Conservation (phyloP, 2,797 vertebrate genomes). For the Micropoecilia bifurca region DNA sequence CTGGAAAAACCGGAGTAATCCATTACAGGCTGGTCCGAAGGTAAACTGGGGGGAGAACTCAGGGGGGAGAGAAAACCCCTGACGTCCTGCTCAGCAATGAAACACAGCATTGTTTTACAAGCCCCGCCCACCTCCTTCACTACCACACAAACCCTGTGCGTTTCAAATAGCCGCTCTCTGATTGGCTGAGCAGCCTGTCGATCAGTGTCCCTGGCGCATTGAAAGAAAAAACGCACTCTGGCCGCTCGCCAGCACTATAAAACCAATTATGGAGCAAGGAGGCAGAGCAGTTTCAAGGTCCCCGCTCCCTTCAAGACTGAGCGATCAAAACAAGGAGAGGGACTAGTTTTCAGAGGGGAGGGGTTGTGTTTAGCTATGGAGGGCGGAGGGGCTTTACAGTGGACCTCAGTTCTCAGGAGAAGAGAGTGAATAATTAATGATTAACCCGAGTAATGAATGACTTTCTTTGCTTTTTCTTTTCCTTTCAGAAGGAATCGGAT, state of each 20-base stretch:
- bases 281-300: slow-evolving; percentile 89
- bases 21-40: slow-evolving; percentile 88
- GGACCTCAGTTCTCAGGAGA: not conserved
- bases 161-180: slow-evolving; percentile 12
- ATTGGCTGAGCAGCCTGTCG: slow-evolving; percentile 80
- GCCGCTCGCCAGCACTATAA: slow-evolving; percentile 89
- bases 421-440: slow-evolving; percentile 24
- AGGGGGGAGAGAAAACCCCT: slow-evolving; percentile 70
- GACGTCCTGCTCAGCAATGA: slow-evolving; percentile 86
- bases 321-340: slow-evolving; percentile 83
- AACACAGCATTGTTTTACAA: slow-evolving; percentile 91
- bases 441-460: slow-evolving; percentile 2
- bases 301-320: slow-evolving; percentile 83
- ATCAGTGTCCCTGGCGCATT: slow-evolving; percentile 75
- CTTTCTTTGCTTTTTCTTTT: slow-evolving; percentile 6
- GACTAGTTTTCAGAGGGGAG: not conserved
- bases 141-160: slow-evolving; percentile 46
- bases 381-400: slow-evolving; percentile 37
- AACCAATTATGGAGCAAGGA: slow-evolving; percentile 90
- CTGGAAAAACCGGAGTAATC: slow-evolving; percentile 82
- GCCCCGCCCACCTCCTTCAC: slow-evolving; percentile 75
- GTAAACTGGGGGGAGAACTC: slow-evolving; percentile 79
- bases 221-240: slow-evolving; percentile 78
- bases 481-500: not conserved
- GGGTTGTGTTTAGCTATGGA: slow-evolving; percentile 21